phyloP scores from a whole-genome alignment of 2,113 vertebrate genomes.

The Tretioscincus oriximinensis region DNA sequence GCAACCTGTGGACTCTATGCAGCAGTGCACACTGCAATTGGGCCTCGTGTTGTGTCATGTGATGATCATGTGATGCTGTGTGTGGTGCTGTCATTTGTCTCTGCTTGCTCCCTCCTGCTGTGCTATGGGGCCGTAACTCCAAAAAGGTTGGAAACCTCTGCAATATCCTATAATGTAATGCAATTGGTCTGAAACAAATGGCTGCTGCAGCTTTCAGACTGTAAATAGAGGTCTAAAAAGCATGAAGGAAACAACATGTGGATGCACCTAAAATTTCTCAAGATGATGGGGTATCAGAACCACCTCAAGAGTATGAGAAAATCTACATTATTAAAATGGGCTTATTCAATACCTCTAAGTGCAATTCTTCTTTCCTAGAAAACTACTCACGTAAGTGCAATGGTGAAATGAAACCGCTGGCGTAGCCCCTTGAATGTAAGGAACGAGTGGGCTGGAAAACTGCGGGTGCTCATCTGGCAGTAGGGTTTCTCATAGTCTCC shows the following conservation, averaged over 20 bases:
- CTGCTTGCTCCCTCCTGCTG: too few species aligned
- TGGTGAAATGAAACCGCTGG: slow-evolving; percentile 94
- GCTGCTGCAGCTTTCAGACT: background rate
- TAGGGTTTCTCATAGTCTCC: slow-evolving; percentile 90
- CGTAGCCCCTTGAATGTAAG: slow-evolving; percentile 92
- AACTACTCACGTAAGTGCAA: slow-evolving; percentile 86
- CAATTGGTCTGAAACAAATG: background rate
- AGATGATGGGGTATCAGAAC: background rate
- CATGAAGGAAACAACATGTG: too few species aligned
- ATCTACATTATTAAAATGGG: background rate
- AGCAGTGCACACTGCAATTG: too few species aligned
- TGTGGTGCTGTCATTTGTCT: too few species aligned
- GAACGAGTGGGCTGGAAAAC: slow-evolving; percentile 88
- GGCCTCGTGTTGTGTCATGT: too few species aligned
- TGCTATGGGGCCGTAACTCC: too few species aligned
- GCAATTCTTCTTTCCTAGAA: background rate
- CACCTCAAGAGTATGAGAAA: background rate
- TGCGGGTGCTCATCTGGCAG: slow-evolving; percentile 90
- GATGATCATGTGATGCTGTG: too few species aligned
- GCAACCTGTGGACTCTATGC: too few species aligned
- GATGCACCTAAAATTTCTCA: too few species aligned
- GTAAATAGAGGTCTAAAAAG: background rate
- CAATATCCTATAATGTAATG: too few species aligned
- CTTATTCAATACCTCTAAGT: background rate
- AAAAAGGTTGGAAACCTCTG: too few species aligned